Base-by-base conservation (phyloP, 1,140 invertebrate species). In the Telenomus remus region DNA sequence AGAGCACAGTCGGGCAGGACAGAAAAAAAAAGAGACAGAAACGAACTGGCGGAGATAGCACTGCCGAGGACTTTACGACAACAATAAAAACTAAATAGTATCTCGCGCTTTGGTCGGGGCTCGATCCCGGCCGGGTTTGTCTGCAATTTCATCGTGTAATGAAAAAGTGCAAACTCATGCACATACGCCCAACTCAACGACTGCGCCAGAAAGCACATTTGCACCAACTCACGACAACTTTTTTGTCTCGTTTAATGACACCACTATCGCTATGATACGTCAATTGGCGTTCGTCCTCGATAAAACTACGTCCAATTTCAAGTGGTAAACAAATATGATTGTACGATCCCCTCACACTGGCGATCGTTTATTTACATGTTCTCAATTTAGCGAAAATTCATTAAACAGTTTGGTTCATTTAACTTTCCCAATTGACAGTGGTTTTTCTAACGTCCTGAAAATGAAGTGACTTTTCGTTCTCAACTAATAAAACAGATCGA, bases 51-150 rank as follows among this genome's bases (percentile, higher is more conserved):
- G 42, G 56, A 73, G 35, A 61, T 66, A 73, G 51, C 55, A 57
- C 39, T 75, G 66, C 64, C 51, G 69, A 49, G 60, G 68, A 82
- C 75, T 27, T 27, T 83, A 84, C 77, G 81, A 81, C 66, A 57
- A 81, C 80, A 81, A 81, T 80, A 84, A 83, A 84, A 84, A 81
- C 78, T 80, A 79, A 81, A 82, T 79, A 80, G 71, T 76, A 81
- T 80, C 72, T 81, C 70, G 61, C 76, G 49, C 66, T n/a, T 39
- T 66, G 60, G 55, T 69, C 53, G 72, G 55, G 70, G 51, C 71
- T 74, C 75, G 60, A 79, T 77, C 69, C 57, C 55, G 46, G 49
- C 63, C 33, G 56, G 71, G 78, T 76, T 78, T 49, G 63, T 57
- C 50, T 55, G 71, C 76, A 80, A 83, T 83, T 80, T 64, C 50